A percentile compares a stretch with the other conserved stretches of the same genome.
Evolutionary conservation across 2,113 vertebrate species (phyloP).

Genomic region (Cephalophus harveyi): DNA sequence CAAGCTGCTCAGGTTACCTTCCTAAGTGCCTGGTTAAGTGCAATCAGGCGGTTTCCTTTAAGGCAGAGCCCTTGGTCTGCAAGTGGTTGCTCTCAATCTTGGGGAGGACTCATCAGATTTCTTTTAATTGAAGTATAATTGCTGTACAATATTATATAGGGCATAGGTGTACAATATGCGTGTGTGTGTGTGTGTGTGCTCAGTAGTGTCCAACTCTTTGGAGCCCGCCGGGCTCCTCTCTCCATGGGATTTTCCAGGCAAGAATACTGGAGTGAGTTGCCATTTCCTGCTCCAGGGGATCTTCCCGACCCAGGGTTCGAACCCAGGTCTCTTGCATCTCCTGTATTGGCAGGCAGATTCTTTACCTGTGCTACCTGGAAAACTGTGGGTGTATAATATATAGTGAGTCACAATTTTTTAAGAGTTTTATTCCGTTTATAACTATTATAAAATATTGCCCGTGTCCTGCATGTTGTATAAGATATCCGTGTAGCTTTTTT

Average conservation of each 20-base stretch:
- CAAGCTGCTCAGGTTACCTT: neutral
- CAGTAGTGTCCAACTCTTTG: neutral
- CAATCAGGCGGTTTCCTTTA: rapidly evolving
- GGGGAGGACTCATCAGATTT: neutral
- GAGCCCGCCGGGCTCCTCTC: rapidly evolving
- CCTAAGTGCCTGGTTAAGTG: neutral
- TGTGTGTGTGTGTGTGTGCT: neutral
- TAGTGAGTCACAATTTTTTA: neutral
- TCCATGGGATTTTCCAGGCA: neutral
- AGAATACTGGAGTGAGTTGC: neutral
- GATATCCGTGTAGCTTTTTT: neutral
- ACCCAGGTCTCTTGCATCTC: neutral
- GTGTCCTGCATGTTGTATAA: neutral
- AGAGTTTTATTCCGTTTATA: neutral
- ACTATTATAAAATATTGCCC: too few species aligned
- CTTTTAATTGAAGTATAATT: neutral
- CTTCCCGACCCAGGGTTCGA: rapidly evolving
- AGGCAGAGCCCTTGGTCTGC: neutral
- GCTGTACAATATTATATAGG: neutral
- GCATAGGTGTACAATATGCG: neutral
- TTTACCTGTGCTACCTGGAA: neutral
- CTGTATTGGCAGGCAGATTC: neutral
- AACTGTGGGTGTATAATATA: neutral
- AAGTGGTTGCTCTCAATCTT: neutral
- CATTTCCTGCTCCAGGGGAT: neutral